Evolutionary conservation across 1,140 invertebrate species (phyloP).

Genomic region (Theocolax elegans): DNA sequence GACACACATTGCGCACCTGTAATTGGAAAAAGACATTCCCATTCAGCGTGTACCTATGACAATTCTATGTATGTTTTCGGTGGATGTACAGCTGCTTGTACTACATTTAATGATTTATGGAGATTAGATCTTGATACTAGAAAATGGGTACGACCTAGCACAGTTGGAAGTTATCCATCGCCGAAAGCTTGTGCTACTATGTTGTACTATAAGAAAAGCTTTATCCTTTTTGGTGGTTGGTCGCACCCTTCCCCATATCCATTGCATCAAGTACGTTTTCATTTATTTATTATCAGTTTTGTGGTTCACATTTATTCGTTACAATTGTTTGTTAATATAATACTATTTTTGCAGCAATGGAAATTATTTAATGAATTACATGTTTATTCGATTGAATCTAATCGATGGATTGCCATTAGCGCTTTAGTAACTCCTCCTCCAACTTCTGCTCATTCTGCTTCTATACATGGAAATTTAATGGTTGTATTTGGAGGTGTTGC

Average conservation of each 20-base stretch:
- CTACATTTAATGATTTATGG: slow-evolving; percentile 98
- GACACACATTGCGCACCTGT: slow-evolving; percentile 71
- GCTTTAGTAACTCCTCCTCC: slow-evolving; percentile 77
- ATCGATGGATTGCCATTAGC: slow-evolving; percentile 85
- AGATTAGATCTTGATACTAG: slow-evolving; percentile 87
- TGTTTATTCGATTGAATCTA: slow-evolving; percentile 84
- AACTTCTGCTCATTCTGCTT: slow-evolving; percentile 92
- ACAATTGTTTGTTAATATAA: background rate
- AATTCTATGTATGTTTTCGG: slow-evolving; percentile 96
- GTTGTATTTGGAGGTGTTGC: slow-evolving; percentile 87
- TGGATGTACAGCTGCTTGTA: slow-evolving; percentile 92
- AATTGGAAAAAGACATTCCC: slow-evolving; percentile 91
- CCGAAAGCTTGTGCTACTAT: slow-evolving; percentile 95
- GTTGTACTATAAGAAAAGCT: slow-evolving; percentile 83
- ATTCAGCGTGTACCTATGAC: slow-evolving; percentile 85
- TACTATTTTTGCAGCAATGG: slow-evolving; percentile 69
- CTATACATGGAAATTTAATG: slow-evolving; percentile 87
- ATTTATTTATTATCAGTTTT: background rate
- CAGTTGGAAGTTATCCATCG: slow-evolving; percentile 91
- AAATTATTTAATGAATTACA: slow-evolving; percentile 94
- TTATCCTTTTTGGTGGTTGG: slow-evolving; percentile 96
- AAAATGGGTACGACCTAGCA: slow-evolving; percentile 83
- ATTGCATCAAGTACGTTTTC: slow-evolving; percentile 79
- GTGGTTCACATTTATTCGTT: background rate
- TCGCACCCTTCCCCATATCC: slow-evolving; percentile 92